Evolutionary conservation across 1,140 invertebrate genomes (phyloP), one percentile per base, ranked within the genome.

Genomic region (Gryon sp.): DNA sequence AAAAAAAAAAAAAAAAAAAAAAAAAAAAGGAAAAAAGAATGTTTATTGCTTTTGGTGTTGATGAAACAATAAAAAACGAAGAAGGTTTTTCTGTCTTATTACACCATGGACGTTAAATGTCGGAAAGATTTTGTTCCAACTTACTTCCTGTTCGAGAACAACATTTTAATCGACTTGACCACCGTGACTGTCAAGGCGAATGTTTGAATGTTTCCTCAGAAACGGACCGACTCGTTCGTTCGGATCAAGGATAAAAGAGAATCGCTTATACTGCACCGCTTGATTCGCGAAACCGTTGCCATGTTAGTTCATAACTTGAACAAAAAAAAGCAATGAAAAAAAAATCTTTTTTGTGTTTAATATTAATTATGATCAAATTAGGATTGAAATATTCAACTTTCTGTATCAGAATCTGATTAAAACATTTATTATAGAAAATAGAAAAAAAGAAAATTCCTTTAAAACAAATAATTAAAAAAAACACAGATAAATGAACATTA

Each of bases 81-180:
- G n/a, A n/a, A n/a, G n/a, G n/a, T n/a, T n/a, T n/a, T 2, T 16
- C n/a, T 2, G 14, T 52, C 8, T 30, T 19, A 24, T n/a, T 16
- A 11, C 24, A 16, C 63, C 4, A 11, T 60, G 7, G 40, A 24
- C 53, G 36, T n/a, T 11, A 43, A 55, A 63, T 38, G 45, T 5
- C 48, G 19, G 19, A 15, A 9, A 65, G 36, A 40, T 36, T 48
- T 43, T 18, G 52, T 50, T 43, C 16, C 46, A 36, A 28, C 7
- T 53, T 24, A 57, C 57, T 59, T 63, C 76, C 52, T 68, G 55
- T 20, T 69, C 30, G 22, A 36, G 50, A 75, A 24, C 63, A 46
- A 69, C 57, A 57, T 69, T 59, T 63, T 76, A 76, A 76, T 76
- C 73, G 63, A 62, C 57, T 76, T 69, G 73, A 68, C 76, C 76